Conservation (phyloP, 2,113 vertebrate species). For the Planiliza haematocheilus region DNA sequence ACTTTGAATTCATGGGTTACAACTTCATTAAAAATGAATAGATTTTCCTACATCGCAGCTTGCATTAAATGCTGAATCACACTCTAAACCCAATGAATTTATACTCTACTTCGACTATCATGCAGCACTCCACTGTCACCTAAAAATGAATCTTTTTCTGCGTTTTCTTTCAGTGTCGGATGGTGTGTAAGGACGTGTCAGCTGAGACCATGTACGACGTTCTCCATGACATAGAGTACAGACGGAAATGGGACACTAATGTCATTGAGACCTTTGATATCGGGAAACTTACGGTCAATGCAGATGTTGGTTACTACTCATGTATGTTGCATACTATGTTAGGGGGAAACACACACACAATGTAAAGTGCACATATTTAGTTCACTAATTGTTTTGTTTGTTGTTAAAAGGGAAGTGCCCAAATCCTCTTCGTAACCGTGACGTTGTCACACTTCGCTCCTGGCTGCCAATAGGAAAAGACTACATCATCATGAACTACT, state of each 20-base stretch:
- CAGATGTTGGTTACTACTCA: conserved; percentile 95
- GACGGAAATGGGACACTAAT: conserved; percentile 94
- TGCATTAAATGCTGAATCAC: background rate
- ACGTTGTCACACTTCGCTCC: conserved; percentile 95
- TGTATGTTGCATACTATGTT: conserved; percentile 78
- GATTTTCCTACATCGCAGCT: conserved; percentile 17
- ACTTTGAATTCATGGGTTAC: conserved; percentile 11
- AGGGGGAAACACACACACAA: background rate
- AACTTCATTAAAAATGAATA: conserved; percentile 28
- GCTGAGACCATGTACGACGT: conserved; percentile 94
- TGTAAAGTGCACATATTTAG: background rate
- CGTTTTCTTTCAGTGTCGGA: conserved; percentile 87
- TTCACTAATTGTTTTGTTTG: conserved; percentile 14
- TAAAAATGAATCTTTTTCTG: background rate
- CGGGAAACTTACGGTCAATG: conserved; percentile 92
- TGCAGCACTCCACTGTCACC: background rate
- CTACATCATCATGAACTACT: conserved; percentile 99
- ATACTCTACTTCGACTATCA: too few relatives aligned
- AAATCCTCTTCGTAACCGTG: conserved; percentile 93
- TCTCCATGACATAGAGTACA: conserved; percentile 94
- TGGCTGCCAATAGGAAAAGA: conserved; percentile 94
- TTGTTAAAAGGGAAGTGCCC: conserved; percentile 90
- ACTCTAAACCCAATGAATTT: too few relatives aligned
- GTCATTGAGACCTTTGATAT: conserved; percentile 98
- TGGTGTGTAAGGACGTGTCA: conserved; percentile 89